These are phyloP conservation scores for Brachyptera risi DNA, from an alignment of 2,888 invertebrate species.

Conservation along the genomic window DNA sequence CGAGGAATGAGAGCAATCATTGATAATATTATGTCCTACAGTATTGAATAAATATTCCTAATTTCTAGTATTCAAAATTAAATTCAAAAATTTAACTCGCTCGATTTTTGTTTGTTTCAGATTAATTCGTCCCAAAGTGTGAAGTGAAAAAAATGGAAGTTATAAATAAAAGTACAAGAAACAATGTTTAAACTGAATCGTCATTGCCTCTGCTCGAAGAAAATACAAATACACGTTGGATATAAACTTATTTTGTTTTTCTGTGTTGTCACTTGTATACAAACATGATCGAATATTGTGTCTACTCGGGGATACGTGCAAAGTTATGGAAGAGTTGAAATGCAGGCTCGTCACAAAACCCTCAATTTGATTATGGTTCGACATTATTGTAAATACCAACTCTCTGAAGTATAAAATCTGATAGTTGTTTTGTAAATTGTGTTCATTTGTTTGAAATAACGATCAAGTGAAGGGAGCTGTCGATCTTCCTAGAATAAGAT, in stretches of 20 bases:
- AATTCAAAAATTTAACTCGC: no score
- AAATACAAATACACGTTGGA: background rate
- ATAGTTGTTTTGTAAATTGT: no score
- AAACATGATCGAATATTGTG: background rate
- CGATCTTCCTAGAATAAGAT: no score
- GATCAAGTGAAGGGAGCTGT: no score
- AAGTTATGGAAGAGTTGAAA: background rate
- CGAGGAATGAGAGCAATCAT: no score
- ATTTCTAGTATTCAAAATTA: no score
- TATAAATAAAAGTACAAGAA: slow-evolving; percentile 14
- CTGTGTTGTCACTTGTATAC: background rate
- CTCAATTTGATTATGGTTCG: background rate
- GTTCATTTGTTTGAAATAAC: no score
- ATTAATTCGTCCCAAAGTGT: slow-evolving; percentile 21
- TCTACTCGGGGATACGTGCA: slow-evolving; percentile 10
- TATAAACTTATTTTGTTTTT: background rate
- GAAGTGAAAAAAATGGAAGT: slow-evolving; percentile 12
- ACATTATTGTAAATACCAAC: no score
- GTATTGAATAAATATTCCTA: no score
- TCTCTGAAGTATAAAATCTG: no score
- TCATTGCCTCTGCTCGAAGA: background rate
- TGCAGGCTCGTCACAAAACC: background rate
- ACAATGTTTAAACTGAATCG: slow-evolving; percentile 7
- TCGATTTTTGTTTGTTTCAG: slow-evolving; percentile 19
- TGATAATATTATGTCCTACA: no score